Conservation (phyloP, 2,797 vertebrate genomes). For the Nannoperca obscura region DNA sequence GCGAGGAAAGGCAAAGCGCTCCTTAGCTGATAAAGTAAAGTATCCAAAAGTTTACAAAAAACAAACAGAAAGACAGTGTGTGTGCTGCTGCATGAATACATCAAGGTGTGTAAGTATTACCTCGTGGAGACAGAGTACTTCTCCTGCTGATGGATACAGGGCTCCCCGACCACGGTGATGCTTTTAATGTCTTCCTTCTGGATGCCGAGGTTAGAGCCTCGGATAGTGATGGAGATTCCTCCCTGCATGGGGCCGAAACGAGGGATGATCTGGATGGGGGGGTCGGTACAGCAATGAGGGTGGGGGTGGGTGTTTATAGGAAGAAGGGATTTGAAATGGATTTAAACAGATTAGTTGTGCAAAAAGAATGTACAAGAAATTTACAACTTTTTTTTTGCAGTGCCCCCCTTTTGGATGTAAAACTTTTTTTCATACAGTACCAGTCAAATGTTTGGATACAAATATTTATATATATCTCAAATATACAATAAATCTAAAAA, state of each 20-base stretch:
- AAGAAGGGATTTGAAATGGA: constrained; percentile 55
- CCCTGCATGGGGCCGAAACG: constrained; percentile 90
- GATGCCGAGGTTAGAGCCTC: constrained; percentile 94
- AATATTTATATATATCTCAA: too few species aligned
- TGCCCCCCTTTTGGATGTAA: too few species aligned
- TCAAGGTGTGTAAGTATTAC: constrained; percentile 75
- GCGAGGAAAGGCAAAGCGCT: constrained; percentile 28
- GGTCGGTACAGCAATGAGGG: constrained; percentile 4
- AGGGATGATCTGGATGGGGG: constrained; percentile 89
- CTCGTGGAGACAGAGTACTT: constrained; percentile 94
- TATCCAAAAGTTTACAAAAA: constrained; percentile 18
- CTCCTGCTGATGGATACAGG: constrained; percentile 88
- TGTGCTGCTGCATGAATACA: constrained; percentile 11
- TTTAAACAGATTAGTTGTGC: constrained; percentile 59
- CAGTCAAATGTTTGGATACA: too few species aligned
- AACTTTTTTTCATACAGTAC: too few species aligned
- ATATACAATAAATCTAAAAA: neutral
- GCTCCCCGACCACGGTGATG: constrained; percentile 88
- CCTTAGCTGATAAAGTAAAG: constrained; percentile 12
- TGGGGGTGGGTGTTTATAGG: constrained; percentile 32
- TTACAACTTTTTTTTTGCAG: constrained; percentile 18
- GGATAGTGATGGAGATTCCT: constrained; percentile 94
- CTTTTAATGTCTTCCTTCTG: constrained; percentile 88
- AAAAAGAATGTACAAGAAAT: constrained; percentile 52
- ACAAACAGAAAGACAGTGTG: neutral